These are phyloP conservation scores for Panthera leo DNA, from an alignment of 2,113 vertebrate species.

Conservation along the genomic window DNA sequence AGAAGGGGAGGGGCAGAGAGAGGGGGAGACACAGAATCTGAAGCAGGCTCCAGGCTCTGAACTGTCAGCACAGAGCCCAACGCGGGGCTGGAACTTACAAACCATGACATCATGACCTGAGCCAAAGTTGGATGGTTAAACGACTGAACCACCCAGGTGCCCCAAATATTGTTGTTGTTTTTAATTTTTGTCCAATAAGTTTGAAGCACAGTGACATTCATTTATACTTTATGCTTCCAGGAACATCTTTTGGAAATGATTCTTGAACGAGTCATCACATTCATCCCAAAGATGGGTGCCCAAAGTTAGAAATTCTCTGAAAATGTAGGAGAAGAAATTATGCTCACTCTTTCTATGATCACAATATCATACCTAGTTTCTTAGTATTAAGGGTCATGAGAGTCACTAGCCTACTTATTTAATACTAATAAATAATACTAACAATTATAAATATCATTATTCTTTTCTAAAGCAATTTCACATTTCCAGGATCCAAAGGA, in stretches of 20 bases:
- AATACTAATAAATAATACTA: background rate
- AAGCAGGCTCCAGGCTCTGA: too few species aligned
- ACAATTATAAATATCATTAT: background rate
- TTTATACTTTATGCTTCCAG: background rate
- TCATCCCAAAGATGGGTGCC: background rate
- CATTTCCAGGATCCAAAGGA: constrained; percentile 11
- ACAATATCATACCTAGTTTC: background rate
- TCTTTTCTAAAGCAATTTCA: constrained; percentile 20
- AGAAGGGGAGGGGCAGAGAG: too few species aligned
- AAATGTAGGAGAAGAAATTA: background rate
- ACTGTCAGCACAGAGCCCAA: too few species aligned
- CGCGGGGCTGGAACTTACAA: too few species aligned
- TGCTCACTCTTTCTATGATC: background rate
- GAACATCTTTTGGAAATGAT: background rate
- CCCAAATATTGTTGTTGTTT: too few species aligned
- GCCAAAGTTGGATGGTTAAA: too few species aligned
- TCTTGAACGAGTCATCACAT: background rate
- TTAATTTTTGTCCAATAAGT: background rate
- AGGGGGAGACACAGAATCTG: too few species aligned
- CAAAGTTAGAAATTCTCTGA: background rate
- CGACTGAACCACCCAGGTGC: too few species aligned
- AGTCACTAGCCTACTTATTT: background rate
- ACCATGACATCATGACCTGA: too few species aligned
- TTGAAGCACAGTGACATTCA: background rate
- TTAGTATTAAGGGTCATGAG: background rate